Evolutionary conservation across 2,113 vertebrate species (phyloP).

Genomic region (Actenoides lindsayi): DNA sequence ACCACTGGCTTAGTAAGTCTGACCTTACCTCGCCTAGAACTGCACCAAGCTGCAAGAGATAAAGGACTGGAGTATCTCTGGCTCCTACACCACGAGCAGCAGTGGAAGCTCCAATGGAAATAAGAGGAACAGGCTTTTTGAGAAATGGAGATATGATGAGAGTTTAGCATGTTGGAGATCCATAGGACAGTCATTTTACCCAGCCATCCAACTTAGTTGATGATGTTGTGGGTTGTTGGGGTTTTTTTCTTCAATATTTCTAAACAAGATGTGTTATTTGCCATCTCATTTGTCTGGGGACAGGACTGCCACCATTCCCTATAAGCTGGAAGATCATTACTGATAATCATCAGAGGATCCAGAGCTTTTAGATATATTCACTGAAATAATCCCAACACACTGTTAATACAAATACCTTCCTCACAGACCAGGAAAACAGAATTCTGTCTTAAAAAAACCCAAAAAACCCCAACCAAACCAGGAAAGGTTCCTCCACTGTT

Average conservation of each 20-base stretch:
- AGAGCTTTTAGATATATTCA: neutral
- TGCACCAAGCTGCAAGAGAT: neutral
- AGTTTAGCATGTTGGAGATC: neutral
- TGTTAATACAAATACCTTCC: neutral
- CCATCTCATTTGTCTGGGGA: neutral
- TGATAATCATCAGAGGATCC: neutral
- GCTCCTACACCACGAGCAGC: neutral
- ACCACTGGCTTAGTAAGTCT: neutral
- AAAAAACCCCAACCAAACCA: neutral
- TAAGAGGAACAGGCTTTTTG: neutral
- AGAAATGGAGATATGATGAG: neutral
- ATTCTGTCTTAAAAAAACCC: neutral
- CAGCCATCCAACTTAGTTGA: neutral
- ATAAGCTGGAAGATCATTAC: neutral
- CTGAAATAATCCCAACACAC: accelerated
- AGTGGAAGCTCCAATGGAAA: neutral
- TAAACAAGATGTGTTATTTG: neutral
- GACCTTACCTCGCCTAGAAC: neutral
- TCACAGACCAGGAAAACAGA: neutral
- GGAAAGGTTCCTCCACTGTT: neutral
- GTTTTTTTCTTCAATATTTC: neutral
- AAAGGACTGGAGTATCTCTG: neutral
- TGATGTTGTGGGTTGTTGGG: neutral
- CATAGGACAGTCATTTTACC: too few species aligned
- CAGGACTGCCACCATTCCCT: neutral